Percentiles rank a stretch among this genome's conserved stretches.
Evolutionary conservation across 2,888 invertebrate species (phyloP).

Genomic region (Ptilodon capucinus): DNA sequence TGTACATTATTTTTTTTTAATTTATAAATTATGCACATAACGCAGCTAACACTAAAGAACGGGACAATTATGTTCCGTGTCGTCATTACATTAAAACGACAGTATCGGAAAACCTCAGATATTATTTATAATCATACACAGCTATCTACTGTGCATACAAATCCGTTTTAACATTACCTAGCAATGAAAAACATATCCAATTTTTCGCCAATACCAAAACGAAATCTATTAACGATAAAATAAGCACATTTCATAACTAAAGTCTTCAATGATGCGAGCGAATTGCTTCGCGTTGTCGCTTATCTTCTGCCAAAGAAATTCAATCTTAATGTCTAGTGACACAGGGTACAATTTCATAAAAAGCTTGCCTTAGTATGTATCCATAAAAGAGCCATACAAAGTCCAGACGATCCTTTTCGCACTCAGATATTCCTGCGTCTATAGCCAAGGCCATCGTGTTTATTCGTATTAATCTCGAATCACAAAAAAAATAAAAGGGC

Average conservation of each 20-base stretch:
- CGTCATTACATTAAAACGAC: neutral
- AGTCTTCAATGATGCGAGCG: too few relatives aligned
- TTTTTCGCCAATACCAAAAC: too few relatives aligned
- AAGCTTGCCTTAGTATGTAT: too few relatives aligned
- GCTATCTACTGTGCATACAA: too few relatives aligned
- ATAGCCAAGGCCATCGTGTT: slow-evolving; percentile 10
- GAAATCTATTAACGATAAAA: too few relatives aligned
- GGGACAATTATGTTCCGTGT: neutral
- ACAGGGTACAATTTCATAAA: too few relatives aligned
- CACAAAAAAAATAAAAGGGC: slow-evolving; percentile 6
- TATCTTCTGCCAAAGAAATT: too few relatives aligned
- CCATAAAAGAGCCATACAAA: neutral
- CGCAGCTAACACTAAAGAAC: neutral
- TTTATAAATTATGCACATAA: too few relatives aligned
- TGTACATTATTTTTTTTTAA: too few relatives aligned
- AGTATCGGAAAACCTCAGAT: neutral
- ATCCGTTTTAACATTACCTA: neutral
- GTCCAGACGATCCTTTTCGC: neutral
- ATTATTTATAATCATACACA: neutral
- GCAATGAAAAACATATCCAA: neutral
- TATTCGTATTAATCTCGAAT: neutral
- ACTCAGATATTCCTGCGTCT: neutral
- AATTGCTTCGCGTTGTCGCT: too few relatives aligned
- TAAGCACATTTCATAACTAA: too few relatives aligned
- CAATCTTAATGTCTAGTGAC: too few relatives aligned